Percentiles rank a stretch among this genome's conserved stretches.
These are phyloP conservation scores for Pseudomyrmex dendroicus DNA, from an alignment of 1,140 invertebrate genomes.

Conservation along the genomic window DNA sequence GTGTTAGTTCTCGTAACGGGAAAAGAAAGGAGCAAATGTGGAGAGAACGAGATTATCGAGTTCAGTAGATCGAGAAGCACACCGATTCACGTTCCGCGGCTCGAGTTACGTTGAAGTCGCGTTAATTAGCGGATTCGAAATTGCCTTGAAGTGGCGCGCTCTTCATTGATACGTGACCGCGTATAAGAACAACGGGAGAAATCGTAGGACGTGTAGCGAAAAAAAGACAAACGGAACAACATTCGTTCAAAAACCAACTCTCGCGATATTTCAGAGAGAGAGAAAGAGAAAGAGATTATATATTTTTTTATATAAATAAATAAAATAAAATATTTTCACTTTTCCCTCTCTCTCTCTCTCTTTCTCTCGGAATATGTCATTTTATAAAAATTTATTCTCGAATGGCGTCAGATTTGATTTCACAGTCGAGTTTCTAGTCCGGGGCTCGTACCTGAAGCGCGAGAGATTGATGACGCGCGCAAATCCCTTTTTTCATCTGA, in stretches of 20 bases:
- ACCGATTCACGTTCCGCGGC: constrained; percentile 28
- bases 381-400: constrained; percentile 27
- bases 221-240: background rate
- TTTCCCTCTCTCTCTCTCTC: background rate
- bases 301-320: too few relatives aligned
- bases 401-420: constrained; percentile 10
- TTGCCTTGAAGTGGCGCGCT: background rate
- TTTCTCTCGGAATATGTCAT: background rate
- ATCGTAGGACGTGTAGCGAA: background rate
- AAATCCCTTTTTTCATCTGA: constrained; percentile 20
- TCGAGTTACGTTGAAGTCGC: constrained; percentile 39
- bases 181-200: constrained; percentile 5
- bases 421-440: background rate
- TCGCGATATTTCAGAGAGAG: background rate
- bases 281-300: too few relatives aligned
- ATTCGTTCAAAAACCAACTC: background rate
- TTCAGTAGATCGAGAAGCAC: constrained; percentile 22
- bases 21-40: background rate
- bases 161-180: constrained; percentile 18
- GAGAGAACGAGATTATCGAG: constrained; percentile 35
- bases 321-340: too few relatives aligned
- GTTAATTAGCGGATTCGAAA: constrained; percentile 46
- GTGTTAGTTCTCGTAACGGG: background rate
- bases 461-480: constrained; percentile 37
- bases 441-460: background rate